Evolutionary conservation across 1,140 invertebrate species (phyloP), one percentile per base, ranked within the genome.

Genomic region (Scaptomyza montana): DNA sequence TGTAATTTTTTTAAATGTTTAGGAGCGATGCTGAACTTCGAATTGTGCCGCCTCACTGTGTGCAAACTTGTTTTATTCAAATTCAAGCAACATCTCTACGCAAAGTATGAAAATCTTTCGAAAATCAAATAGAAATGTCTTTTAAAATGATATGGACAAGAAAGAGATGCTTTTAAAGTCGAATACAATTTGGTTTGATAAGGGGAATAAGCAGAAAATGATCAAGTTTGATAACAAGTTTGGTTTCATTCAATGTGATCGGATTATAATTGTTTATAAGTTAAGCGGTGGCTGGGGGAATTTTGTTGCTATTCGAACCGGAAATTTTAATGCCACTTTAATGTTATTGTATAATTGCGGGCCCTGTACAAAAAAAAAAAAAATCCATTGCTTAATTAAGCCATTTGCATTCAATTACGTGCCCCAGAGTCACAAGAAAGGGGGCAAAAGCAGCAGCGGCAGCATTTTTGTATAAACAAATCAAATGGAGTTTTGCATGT

Each of bases 391-490:
- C 7, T 61, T 81, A 87, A 87, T 89, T 41, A 89, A 87, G 82
- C 66, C 68, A 89, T 87, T 87, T 68, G 82, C 79, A 87, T 87
- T 87, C 82, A 87, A 82, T 87, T 89, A 89, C 82, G 82, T 87
- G 71, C 74, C 63, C 54, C 57, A 39, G 12, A 50, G 16, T 25
- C 51, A 45, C 46, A 10, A 16, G 21, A 8, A 30, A 43, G 10
- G 25, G 16, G 28, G 41, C 1, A n/a, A n/a, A n/a, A n/a, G n/a
- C n/a, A n/a, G n/a, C n/a, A n/a, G n/a, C n/a, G n/a, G n/a, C n/a
- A n/a, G 21, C 2, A 3, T 25, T 25, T 4, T 25, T 25, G 21
- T 25, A 1, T 25, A 4, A 25, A 25, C 2, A 25, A 25, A 13
- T 6, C 39, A 21, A 67, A 69, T 61, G 68, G 65, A 75, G 74